Percentiles rank a stretch among this genome's conserved stretches.
Evolutionary conservation across 2,888 invertebrate species (phyloP).

Genomic region (Mesorhabditis spiculigera): DNA sequence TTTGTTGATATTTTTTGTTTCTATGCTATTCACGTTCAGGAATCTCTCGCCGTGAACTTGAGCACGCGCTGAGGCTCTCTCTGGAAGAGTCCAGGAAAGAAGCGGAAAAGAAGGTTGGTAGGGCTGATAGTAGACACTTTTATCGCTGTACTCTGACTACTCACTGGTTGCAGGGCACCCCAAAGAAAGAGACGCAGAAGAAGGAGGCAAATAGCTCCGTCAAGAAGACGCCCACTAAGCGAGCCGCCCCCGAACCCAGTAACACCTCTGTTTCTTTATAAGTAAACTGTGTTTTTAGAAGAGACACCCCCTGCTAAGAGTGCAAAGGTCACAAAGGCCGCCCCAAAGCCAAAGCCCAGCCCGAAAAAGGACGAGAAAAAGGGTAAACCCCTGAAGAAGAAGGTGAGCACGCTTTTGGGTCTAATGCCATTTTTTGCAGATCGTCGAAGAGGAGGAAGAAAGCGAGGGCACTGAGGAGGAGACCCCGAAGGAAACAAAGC

Average conservation of each 20-base stretch:
- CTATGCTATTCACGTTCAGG: not conserved
- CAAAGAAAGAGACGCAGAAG: constrained; percentile 1
- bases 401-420: too few relatives aligned
- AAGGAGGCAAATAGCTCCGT: not conserved
- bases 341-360: not conserved
- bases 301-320: not conserved
- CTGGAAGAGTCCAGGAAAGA: constrained; percentile 1
- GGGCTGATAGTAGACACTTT: not conserved
- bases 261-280: not conserved
- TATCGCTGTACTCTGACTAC: too few relatives aligned
- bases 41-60: not conserved
- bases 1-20: not conserved
- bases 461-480: constrained; percentile 5
- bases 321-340: not conserved
- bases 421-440: too few relatives aligned
- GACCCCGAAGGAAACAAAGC: constrained; percentile 4
- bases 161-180: not conserved
- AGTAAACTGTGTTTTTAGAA: not conserved
- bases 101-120: not conserved
- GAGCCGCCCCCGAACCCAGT: not conserved
- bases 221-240: constrained; percentile 1
- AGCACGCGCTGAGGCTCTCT: not conserved
- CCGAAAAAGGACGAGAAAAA: not conserved
- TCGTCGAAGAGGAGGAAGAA: not conserved
- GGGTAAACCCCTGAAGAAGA: not conserved